Evolutionary conservation across 2,113 vertebrate genomes (phyloP), one percentile per base, ranked within the genome.

Genomic region (Aspiorhynchus laticeps): DNA sequence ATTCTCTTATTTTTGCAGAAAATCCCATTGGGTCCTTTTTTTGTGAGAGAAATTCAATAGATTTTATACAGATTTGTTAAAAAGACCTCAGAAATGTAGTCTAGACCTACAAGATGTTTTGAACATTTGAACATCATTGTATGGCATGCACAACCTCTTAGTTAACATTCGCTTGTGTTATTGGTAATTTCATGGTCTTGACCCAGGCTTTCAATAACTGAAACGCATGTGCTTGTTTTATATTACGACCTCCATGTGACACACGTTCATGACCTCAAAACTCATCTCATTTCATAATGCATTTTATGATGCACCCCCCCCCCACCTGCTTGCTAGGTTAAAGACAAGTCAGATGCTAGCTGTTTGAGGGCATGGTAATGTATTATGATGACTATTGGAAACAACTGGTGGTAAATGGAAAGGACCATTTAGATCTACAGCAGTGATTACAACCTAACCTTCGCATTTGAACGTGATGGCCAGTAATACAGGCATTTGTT

Each of bases 281-380:
- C 73, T 85, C 38, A 85, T 85, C 74, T 78, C 73, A 85, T 78
- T 85, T 85, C 74, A 85, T 85, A 78, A 85, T 78, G 75, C 56
- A 65, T 26, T 85, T 85, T 77, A 75, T 77, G 56, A 85, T 85
- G 84, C 84, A 85, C 56, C 56, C 73, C 41, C 31, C 10, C 41
- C 53, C 83, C 15, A 24, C 36, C 59, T 78, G 38, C 38, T 77
- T 63, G 59, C 74, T 46, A 85, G 56, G 51, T 51, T 75, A 84
- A 33, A 85, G 73, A 71, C 85, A 73, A 80, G 63, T 81, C 46
- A 69, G 41, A 82, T 21, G 26, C 14, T 46, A 82, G 80, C 24
- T 65, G 80, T 67, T 83, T 71, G 43, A 51, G 26, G 11, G 63
- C 81, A 81, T 61, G 9, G 59, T 28, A 81, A 81, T 65, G 48